Evolutionary conservation across 2,113 vertebrate genomes (phyloP).

Genomic region (Malurus alboscapulatus): DNA sequence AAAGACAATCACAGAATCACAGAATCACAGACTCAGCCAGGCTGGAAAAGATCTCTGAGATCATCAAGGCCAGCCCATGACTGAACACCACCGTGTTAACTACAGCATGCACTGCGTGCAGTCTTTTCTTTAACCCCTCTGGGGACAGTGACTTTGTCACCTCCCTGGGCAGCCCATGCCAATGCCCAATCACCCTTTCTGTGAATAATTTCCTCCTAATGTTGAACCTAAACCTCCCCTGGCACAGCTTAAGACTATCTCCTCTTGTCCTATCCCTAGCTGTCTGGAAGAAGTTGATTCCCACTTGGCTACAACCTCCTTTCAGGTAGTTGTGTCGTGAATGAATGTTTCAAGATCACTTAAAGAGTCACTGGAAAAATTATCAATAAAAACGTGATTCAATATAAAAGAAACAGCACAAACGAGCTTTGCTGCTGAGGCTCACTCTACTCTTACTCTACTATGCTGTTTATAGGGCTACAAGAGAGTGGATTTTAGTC

Average conservation of each 20-base stretch:
- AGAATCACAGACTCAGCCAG: neutral
- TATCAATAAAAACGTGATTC: neutral
- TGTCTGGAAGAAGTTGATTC: neutral
- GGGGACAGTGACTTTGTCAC: neutral
- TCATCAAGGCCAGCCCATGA: neutral
- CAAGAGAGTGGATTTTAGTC: neutral
- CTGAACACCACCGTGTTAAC: fast-evolving
- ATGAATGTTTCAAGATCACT: neutral
- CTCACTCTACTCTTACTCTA: neutral
- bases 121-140: neutral
- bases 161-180: neutral
- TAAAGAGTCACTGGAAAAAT: neutral
- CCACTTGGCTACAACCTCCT: neutral
- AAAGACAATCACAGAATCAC: neutral
- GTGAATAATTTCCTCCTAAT: neutral
- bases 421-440: neutral
- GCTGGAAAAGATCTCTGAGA: neutral
- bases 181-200: neutral
- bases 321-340: neutral
- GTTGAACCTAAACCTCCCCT: neutral
- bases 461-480: neutral
- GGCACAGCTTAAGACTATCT: neutral
- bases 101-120: neutral
- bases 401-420: neutral
- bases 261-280: neutral